Evolutionary conservation across 2,797 vertebrate genomes (phyloP), one percentile per base, ranked within the genome.

Genomic region (Spheniscus humboldti): DNA sequence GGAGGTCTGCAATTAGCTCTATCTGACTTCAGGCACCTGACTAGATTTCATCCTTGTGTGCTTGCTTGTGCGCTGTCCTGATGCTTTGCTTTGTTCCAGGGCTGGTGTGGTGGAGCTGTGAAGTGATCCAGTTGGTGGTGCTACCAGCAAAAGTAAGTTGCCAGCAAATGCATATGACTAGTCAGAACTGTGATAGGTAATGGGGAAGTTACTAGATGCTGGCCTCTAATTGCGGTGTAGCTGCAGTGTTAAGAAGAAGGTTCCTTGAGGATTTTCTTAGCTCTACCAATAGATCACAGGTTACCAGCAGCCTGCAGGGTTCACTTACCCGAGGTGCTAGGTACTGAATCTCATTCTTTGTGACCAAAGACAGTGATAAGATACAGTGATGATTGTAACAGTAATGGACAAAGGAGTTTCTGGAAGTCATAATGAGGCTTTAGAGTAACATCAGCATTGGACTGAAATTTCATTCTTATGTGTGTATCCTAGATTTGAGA

Each of bases 1-100:
- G 98, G 98, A 97, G 96, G 97, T 98, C 93, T 97, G 83, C 93
- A 92, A 98, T 98, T 98, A 98, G 98, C 98, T 98, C 98, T 98
- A 98, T 95, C 98, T 98, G 98, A 98, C 73, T 71, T 45, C 84
- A 68, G 96, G 97, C 94, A 35, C 75, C 28, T 87, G 75, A 15
- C 20, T 39, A 30, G 20, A 6, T 50, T 69, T 86, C 16, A 13
- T 15, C 18, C 8, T 53, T 0, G 1, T 11, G 6, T 28, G 12
- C 25, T 53, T 64, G 13, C 23, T 43, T 31, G 12, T 57, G 30
- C 2, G 0, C 19, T 82, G 3, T 62, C 5, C 62, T 97, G 12
- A 95, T 20, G 2, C 11, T 74, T 25, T 52, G 8, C 11, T 48
- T 47, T 92, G 2, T 80, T 94, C 7, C 56, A 97, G 96, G 75